phyloP scores from a whole-genome alignment of 2,797 vertebrate species.

The Enteromius viviparus region DNA sequence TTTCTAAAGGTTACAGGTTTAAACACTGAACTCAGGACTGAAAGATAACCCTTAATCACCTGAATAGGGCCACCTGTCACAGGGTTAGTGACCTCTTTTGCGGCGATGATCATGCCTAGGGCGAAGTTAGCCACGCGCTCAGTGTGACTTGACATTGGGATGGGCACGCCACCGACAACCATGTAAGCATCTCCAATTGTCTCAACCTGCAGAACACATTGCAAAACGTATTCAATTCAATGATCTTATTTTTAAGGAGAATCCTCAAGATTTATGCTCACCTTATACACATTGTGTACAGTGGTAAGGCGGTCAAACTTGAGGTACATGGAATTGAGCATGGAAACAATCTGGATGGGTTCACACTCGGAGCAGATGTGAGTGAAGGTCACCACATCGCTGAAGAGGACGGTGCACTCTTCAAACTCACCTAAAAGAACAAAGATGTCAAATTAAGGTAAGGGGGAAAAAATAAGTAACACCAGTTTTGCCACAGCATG shows the following conservation, averaged over 20 bases:
- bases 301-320: slow-evolving; percentile 82
- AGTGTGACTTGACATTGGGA: slow-evolving; percentile 78
- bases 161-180: slow-evolving; percentile 83
- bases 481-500: too few relatives aligned
- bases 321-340: slow-evolving; percentile 84
- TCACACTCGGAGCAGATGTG: slow-evolving; percentile 81
- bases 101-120: slow-evolving; percentile 80
- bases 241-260: neutral
- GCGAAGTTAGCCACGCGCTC: slow-evolving; percentile 82
- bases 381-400: slow-evolving; percentile 83
- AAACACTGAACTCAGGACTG: neutral
- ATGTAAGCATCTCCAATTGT: slow-evolving; percentile 80
- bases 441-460: neutral
- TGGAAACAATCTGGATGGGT: slow-evolving; percentile 82
- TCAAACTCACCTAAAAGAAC: slow-evolving; percentile 75
- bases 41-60: slow-evolving; percentile 60
- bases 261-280: slow-evolving; percentile 48
- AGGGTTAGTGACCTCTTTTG: slow-evolving; percentile 79
- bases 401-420: slow-evolving; percentile 83
- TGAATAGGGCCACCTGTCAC: slow-evolving; percentile 79
- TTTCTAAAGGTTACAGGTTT: neutral
- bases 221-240: neutral
- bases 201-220: slow-evolving; percentile 71
- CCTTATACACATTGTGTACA: slow-evolving; percentile 83
- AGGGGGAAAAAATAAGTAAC: too few relatives aligned